Conservation (phyloP, 2,888 invertebrate species). For the Habrosyne pyritoides region DNA sequence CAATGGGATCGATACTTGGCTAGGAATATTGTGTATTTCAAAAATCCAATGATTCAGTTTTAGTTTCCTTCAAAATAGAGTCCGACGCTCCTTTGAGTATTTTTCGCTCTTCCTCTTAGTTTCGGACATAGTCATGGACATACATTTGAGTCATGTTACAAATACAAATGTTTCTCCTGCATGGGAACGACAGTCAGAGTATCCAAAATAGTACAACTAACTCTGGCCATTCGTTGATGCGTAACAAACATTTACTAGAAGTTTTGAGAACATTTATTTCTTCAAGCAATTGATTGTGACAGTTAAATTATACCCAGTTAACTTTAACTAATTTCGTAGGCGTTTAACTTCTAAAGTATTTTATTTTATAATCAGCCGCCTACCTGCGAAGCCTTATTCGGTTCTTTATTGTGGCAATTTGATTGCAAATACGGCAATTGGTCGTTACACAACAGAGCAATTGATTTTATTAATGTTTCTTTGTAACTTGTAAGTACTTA, state of each 20-base stretch:
- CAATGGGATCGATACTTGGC: too few relatives aligned
- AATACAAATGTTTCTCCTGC: too few relatives aligned
- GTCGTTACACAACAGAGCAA: slow-evolving; percentile 14
- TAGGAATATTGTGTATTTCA: too few relatives aligned
- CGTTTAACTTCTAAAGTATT: background rate
- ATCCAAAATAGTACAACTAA: too few relatives aligned
- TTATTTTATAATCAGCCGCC: slow-evolving; percentile 25
- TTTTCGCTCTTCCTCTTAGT: too few relatives aligned
- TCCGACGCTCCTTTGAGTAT: too few relatives aligned
- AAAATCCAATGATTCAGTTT: too few relatives aligned
- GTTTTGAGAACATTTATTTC: background rate
- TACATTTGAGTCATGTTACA: too few relatives aligned
- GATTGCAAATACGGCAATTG: slow-evolving; percentile 16
- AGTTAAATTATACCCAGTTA: slow-evolving; percentile 12
- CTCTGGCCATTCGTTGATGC: too few relatives aligned
- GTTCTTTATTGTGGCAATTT: slow-evolving; percentile 23
- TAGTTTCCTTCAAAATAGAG: too few relatives aligned
- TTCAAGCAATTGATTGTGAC: slow-evolving; percentile 7
- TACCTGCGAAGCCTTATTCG: slow-evolving; percentile 15
- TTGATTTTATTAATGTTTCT: background rate
- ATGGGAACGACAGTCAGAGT: too few relatives aligned
- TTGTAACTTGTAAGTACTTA: background rate
- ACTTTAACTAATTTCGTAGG: slow-evolving; percentile 1
- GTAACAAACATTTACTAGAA: background rate
- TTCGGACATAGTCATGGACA: too few relatives aligned